A percentile compares a stretch with the other conserved stretches of the same genome.
Conservation (phyloP, 2,888 invertebrate genomes). For the Parnassius mnemosyne region DNA sequence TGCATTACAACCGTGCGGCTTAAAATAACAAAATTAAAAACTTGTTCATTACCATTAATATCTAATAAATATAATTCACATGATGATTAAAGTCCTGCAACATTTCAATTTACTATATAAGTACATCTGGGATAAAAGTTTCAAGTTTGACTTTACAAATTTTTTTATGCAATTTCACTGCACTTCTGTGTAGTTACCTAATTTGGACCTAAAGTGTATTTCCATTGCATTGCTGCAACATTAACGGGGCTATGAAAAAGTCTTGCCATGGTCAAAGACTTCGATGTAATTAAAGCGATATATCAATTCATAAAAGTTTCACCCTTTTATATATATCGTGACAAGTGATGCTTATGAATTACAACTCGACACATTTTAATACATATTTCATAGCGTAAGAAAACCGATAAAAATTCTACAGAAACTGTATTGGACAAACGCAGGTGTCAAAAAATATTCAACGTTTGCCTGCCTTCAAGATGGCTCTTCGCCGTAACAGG, state of each 20-base stretch:
- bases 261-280: neutral
- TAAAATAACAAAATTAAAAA: neutral
- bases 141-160: conserved; percentile 2
- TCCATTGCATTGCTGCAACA: conserved; percentile 1
- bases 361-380: conserved; percentile 22
- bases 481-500: conserved; percentile 9
- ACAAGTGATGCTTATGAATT: conserved; percentile 25
- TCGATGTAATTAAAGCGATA: conserved; percentile 7
- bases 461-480: conserved; percentile 12
- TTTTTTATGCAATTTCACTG: neutral
- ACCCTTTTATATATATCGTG: conserved; percentile 23
- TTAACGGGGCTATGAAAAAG: neutral
- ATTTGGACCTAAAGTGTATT: conserved; percentile 16
- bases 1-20: neutral
- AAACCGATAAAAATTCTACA: conserved; percentile 19
- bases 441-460: conserved; percentile 25
- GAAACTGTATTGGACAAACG: conserved; percentile 23
- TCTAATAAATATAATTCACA: conserved; percentile 1
- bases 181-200: neutral
- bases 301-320: conserved; percentile 19
- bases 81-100: neutral
- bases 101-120: conserved; percentile 12
- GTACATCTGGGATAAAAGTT: neutral
- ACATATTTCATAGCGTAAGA: conserved; percentile 24
- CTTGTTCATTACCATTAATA: neutral